Base-by-base conservation (phyloP, 2,113 vertebrate species). In the Mesocricetus auratus region DNA sequence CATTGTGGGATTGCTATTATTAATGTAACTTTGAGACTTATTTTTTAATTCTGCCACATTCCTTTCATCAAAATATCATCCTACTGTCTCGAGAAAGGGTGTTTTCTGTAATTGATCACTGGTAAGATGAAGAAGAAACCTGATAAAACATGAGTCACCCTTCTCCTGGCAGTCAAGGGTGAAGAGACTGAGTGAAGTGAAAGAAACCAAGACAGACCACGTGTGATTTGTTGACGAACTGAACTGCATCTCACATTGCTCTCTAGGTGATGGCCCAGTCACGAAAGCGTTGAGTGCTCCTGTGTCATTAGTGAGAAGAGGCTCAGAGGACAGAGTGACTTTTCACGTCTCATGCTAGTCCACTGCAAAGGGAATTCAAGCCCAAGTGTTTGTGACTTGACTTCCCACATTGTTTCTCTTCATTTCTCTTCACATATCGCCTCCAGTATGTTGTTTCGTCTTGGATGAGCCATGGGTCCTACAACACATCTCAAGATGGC, bases 401-500 rank as follows among this genome's bases (percentile, higher is more conserved):
- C 62, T 90, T 88, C 12, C 53, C 26, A 33, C 17, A 22, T 15
- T 78, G 13, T 56, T 62, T 92, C 74, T 96, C 39, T 60, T 88
- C 8, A 1, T 56, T 62, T 93, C 68, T 92, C 53, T 53, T 90
- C 10, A 0, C 42, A 75, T n/a, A 86, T 2, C 56, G 53, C 36
- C 75, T 96, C 45, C 12, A 36, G 33, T 5, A 36, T 68, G n/a
- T 12, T 47, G 31, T 83, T 53, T 26, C 71, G 39, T 39, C 47
- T 92, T 22, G 74, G 42, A 87, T 75, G 71, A 90, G 24, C 15
- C 29, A 39, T 3, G 77, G 71, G 16, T n/a, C 73, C 45, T 74
- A 92, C 31, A 53, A 4, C 26, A 85, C 75, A 68, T 62, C 9
- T 96, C 89, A 86, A 81, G 86, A 94, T 42, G 36, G 60, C 53